These are phyloP conservation scores for Sycobia sp. DNA, from an alignment of 1,140 invertebrate species.

Conservation along the genomic window DNA sequence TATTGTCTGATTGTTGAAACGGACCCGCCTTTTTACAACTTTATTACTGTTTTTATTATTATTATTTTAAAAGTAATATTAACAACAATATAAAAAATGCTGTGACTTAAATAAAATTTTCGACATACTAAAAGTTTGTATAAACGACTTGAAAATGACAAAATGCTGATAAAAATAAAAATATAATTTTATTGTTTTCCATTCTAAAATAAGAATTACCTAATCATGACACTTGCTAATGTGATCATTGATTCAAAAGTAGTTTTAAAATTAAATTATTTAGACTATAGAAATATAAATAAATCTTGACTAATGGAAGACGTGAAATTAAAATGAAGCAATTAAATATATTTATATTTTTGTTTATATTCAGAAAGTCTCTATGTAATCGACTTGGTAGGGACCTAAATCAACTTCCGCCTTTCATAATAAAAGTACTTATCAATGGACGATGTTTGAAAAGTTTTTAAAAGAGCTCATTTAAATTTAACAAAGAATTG, in stretches of 20 bases:
- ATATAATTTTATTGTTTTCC: background rate
- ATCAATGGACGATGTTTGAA: constrained; percentile 19
- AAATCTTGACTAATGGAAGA: constrained; percentile 7
- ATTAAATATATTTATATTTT: constrained; percentile 2
- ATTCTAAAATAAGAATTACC: background rate
- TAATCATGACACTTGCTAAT: no score
- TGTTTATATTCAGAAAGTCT: constrained; percentile 8
- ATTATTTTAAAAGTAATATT: no score
- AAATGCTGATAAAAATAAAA: no score
- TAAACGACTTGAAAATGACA: no score
- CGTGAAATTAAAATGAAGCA: background rate
- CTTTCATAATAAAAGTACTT: constrained; percentile 27
- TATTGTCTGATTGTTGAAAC: background rate
- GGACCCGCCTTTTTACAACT: background rate
- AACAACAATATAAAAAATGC: no score
- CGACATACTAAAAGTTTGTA: no score
- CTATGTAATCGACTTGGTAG: constrained; percentile 13
- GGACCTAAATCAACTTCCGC: constrained; percentile 19
- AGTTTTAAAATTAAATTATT: background rate
- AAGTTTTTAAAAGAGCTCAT: background rate
- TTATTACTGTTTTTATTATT: background rate
- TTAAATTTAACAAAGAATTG: background rate
- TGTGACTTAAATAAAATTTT: no score
- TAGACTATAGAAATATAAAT: background rate
- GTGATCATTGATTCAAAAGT: background rate